Conservation (phyloP, 2,888 invertebrate genomes). For the Sussaba pulchella region DNA sequence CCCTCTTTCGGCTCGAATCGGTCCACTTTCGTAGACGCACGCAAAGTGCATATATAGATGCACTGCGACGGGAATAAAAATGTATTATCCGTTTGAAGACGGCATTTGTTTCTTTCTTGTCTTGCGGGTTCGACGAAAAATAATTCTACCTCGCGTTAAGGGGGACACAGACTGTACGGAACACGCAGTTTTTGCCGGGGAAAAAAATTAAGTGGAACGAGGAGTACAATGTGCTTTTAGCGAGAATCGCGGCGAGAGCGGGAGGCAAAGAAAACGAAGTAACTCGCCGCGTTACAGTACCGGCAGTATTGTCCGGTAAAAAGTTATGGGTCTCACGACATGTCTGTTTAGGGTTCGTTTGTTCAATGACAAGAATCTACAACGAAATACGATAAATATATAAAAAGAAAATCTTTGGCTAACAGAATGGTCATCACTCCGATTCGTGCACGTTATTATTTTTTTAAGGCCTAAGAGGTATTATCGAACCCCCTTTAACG, state of each 20-base stretch:
- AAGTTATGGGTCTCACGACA: slow-evolving; percentile 33
- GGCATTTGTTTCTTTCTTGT: background rate
- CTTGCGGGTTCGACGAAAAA: background rate
- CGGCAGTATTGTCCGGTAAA: slow-evolving; percentile 22
- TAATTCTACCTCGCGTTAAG: background rate
- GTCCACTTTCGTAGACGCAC: too few species aligned
- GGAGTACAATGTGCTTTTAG: background rate
- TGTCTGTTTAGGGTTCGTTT: too few species aligned
- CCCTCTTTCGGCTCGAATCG: too few species aligned
- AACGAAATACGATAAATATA: too few species aligned
- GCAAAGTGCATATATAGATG: too few species aligned
- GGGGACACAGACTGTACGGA: background rate
- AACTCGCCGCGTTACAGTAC: slow-evolving; percentile 23
- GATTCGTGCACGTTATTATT: background rate
- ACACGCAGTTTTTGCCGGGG: background rate
- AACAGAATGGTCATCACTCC: too few species aligned
- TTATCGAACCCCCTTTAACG: slow-evolving; percentile 1
- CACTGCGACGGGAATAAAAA: too few species aligned
- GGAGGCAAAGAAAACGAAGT: slow-evolving; percentile 16
- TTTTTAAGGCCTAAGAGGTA: background rate
- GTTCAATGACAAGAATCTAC: too few species aligned
- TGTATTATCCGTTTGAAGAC: background rate
- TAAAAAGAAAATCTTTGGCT: too few species aligned
- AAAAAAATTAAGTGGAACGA: background rate
- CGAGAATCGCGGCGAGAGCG: slow-evolving; percentile 1